These are phyloP conservation scores for Heliocidaris erythrogramma DNA, from an alignment of 35 echinoderm and acorn worm genomes.

Conservation along the genomic window DNA sequence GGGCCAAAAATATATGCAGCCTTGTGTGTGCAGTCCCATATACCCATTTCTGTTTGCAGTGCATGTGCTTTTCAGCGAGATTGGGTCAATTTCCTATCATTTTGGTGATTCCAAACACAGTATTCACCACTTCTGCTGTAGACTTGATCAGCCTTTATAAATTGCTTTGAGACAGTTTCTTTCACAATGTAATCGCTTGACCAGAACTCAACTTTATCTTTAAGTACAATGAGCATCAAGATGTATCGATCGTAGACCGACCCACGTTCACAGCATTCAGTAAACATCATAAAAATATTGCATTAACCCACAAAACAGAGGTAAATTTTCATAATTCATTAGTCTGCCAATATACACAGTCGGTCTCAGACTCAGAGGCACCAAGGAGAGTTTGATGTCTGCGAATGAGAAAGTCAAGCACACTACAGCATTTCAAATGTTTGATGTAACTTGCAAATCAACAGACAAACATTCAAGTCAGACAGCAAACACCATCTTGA, in stretches of 20 bases:
- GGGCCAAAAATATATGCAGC: too few relatives aligned
- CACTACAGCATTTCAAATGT: not conserved
- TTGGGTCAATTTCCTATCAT: too few relatives aligned
- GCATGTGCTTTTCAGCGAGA: too few relatives aligned
- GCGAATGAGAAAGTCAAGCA: not conserved
- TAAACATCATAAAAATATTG: not conserved
- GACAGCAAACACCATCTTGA: not conserved
- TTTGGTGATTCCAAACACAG: too few relatives aligned
- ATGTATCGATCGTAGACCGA: not conserved
- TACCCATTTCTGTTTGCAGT: too few relatives aligned
- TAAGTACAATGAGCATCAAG: not conserved
- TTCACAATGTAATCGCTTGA: too few relatives aligned
- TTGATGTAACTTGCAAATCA: not conserved
- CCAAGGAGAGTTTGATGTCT: not conserved
- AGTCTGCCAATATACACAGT: not conserved
- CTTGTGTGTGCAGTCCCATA: too few relatives aligned
- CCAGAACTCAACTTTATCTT: too few relatives aligned
- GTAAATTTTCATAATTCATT: not conserved
- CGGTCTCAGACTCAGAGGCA: not conserved
- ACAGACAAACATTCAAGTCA: not conserved
- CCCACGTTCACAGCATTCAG: not conserved
- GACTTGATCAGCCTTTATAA: too few relatives aligned
- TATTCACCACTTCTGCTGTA: too few relatives aligned
- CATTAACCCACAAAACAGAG: conserved; percentile 3
- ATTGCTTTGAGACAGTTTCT: too few relatives aligned